Conservation (phyloP, 2,113 vertebrate genomes). For the Zonotrichia leucophrys region DNA sequence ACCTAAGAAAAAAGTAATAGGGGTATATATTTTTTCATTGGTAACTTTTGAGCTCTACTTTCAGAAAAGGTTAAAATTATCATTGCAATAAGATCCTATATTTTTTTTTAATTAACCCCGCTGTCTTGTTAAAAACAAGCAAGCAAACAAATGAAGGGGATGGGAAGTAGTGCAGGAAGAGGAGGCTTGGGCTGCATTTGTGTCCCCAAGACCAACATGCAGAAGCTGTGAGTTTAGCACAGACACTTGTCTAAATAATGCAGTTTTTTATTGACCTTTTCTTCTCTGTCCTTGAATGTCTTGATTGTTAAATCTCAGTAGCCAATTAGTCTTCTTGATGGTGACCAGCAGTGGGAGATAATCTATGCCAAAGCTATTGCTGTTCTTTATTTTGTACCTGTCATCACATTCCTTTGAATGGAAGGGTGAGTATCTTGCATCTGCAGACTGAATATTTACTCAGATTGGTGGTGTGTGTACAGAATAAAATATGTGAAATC, state of each 20-base stretch:
- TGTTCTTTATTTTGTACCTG: constrained; percentile 1
- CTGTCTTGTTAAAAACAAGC: not conserved
- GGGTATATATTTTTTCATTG: not conserved
- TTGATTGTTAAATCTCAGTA: constrained; percentile 14
- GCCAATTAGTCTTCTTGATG: constrained; percentile 23
- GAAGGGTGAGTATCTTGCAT: not conserved
- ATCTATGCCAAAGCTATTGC: not conserved
- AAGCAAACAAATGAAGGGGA: not conserved
- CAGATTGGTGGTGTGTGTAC: not conserved
- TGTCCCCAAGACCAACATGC: not conserved
- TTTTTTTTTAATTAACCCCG: not conserved
- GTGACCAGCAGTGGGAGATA: not conserved
- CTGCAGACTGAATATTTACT: not conserved
- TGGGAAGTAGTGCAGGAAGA: not conserved
- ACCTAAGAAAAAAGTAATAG: not conserved
- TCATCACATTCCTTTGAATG: not conserved
- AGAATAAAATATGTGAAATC: not conserved
- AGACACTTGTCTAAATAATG: not conserved
- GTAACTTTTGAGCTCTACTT: not conserved
- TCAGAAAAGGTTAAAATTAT: not conserved
- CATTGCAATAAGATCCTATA: not conserved
- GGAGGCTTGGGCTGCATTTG: not conserved
- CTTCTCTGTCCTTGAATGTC: not conserved
- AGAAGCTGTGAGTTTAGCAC: not conserved
- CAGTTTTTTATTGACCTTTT: constrained; percentile 7